Evolutionary conservation across 2,113 vertebrate species (phyloP), one percentile per base, ranked within the genome.

Genomic region (Eudyptes chrysolophus): DNA sequence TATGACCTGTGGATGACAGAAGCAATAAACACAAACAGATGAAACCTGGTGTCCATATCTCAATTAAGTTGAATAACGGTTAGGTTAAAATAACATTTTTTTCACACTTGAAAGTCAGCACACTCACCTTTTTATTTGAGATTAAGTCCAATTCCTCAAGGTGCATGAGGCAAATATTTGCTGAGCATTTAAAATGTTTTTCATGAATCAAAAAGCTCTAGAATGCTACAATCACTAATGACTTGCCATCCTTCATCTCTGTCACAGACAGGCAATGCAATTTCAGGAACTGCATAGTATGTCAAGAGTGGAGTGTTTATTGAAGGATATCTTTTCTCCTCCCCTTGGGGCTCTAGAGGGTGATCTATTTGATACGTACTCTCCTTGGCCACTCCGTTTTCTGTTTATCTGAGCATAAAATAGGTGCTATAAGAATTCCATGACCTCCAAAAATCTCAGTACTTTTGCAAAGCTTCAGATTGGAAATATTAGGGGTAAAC

Each of bases 41-140:
- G 29, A 84, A 81, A 22, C 13, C 19, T 24, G 7, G 4, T 65
- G 30, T 62, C 34, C 9, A 9, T 38, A 64, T 46, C 22, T 44
- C 8, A 11, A 42, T 76, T 82, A 64, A 76, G 13, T 0, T 80
- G 30, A 85, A 46, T 61, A 68, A 78, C 0, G 0, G 3, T 61
- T 55, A 58, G 10, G 15, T 60, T 77, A 89, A 89, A 92, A 92
- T 32, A 51, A 21, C 7, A 13, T 11, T 52, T 71, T 62, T 60
- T 90, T 81, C 16, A 38, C 13, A 57, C 24, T 75, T 82, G 9
- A 62, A 94, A 72, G 19, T 60, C 49, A 90, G 2, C n/a, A 54
- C 18, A 42, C 7, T 86, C 21, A 72, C 22, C 21, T 75, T 80
- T 91, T 51, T 62, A 40, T 74, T 30, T 79, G 42, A 75, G 42